These are phyloP conservation scores for Spicauda simplicius DNA, from an alignment of 2,888 invertebrate species.

Conservation along the genomic window DNA sequence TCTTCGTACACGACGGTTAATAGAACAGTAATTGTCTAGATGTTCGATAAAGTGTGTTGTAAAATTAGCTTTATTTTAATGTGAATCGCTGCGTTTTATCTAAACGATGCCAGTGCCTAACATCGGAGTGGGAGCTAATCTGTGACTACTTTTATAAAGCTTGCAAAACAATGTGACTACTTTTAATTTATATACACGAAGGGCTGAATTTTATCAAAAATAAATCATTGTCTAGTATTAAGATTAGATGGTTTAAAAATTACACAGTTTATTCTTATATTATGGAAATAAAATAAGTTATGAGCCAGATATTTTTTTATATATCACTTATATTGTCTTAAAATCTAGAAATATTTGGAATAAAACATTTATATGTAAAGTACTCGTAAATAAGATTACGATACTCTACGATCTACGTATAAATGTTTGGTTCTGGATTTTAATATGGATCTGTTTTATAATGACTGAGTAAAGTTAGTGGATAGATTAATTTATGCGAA, in stretches of 20 bases:
- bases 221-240: neutral
- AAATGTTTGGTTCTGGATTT: too few relatives aligned
- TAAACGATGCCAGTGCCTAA: conserved; percentile 13
- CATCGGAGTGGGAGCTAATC: conserved; percentile 13
- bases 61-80: neutral
- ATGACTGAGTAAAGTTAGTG: too few relatives aligned
- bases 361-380: too few relatives aligned
- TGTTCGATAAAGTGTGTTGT: neutral
- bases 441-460: too few relatives aligned
- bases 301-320: too few relatives aligned
- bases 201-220: neutral
- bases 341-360: too few relatives aligned
- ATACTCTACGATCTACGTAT: too few relatives aligned
- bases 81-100: conserved; percentile 7
- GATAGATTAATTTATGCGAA: too few relatives aligned
- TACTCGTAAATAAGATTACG: too few relatives aligned
- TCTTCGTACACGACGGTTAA: neutral
- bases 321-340: too few relatives aligned
- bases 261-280: neutral
- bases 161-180: conserved; percentile 17
- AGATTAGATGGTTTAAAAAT: neutral
- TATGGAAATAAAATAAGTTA: neutral
- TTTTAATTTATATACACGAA: conserved; percentile 8
- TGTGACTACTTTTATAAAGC: conserved; percentile 19
- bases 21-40: neutral